Evolutionary conservation across 2,113 vertebrate species (phyloP).

Genomic region (Gallinago jamesoni): DNA sequence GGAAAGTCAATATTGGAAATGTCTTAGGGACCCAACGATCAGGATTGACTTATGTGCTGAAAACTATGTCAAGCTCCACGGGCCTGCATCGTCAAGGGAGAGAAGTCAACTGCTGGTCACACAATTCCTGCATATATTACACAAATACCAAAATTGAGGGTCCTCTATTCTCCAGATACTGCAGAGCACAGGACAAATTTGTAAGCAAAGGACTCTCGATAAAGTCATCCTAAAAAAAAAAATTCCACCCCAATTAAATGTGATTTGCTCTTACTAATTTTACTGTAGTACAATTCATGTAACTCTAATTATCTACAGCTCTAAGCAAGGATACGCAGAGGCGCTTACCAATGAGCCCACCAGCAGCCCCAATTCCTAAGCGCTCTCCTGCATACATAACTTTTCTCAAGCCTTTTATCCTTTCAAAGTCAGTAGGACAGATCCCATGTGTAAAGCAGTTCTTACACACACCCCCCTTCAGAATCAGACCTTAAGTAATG

Average conservation of each 20-base stretch:
- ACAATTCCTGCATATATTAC: background rate
- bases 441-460: background rate
- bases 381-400: background rate
- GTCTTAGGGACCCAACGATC: background rate
- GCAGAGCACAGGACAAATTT: background rate
- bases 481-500: background rate
- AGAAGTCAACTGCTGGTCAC: background rate
- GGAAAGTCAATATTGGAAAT: background rate
- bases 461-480: background rate
- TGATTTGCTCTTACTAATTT: background rate
- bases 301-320: background rate
- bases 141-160: background rate
- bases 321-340: background rate
- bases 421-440: background rate
- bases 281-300: background rate
- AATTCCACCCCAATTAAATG: background rate
- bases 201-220: background rate
- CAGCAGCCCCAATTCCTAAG: background rate
- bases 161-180: background rate
- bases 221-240: background rate
- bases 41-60: background rate
- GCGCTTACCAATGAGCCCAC: background rate
- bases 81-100: background rate
- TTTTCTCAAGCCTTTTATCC: background rate
- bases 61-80: background rate